A percentile compares a stretch with the other conserved stretches of the same genome.
Conservation (phyloP, 1,140 invertebrate genomes). For the Apis dorsata region DNA sequence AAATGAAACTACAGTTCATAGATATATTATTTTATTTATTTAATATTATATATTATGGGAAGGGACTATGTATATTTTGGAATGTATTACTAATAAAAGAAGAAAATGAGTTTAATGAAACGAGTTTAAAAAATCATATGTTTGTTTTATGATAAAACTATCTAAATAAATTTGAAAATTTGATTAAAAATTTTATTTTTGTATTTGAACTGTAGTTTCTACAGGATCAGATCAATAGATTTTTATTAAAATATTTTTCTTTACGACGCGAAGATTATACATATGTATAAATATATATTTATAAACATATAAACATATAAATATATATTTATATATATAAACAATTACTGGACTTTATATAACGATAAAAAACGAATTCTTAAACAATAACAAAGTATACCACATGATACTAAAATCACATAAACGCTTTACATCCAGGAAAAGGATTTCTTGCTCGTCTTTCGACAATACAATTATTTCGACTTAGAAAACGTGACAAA, state of each 20-base stretch:
- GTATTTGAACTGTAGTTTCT: constrained; percentile 55
- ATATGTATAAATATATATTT: constrained; percentile 13
- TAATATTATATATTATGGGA: not conserved
- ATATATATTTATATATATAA: constrained; percentile 48
- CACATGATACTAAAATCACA: constrained; percentile 75
- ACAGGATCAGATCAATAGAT: constrained; percentile 26
- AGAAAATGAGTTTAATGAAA: not conserved
- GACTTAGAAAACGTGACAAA: constrained; percentile 2
- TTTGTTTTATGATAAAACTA: not conserved
- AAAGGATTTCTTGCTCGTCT: constrained; percentile 38
- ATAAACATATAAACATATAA: constrained; percentile 21
- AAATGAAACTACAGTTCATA: constrained; percentile 55
- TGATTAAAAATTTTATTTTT: not conserved
- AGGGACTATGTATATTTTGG: constrained; percentile 34
- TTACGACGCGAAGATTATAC: constrained; percentile 50
- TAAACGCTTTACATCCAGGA: constrained; percentile 64
- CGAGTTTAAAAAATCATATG: not conserved
- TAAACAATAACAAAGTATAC: constrained; percentile 77
- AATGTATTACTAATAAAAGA: constrained; percentile 44
- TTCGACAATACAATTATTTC: constrained; percentile 30
- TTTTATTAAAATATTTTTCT: constrained; percentile 30
- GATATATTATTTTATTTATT: not conserved
- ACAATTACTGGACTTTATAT: constrained; percentile 70
- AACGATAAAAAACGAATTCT: constrained; percentile 73
- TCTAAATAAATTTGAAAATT: not conserved